Evolutionary conservation across 2,888 invertebrate genomes (phyloP), one percentile per base, ranked within the genome.

Genomic region (Hofmannophila pseudospretella): DNA sequence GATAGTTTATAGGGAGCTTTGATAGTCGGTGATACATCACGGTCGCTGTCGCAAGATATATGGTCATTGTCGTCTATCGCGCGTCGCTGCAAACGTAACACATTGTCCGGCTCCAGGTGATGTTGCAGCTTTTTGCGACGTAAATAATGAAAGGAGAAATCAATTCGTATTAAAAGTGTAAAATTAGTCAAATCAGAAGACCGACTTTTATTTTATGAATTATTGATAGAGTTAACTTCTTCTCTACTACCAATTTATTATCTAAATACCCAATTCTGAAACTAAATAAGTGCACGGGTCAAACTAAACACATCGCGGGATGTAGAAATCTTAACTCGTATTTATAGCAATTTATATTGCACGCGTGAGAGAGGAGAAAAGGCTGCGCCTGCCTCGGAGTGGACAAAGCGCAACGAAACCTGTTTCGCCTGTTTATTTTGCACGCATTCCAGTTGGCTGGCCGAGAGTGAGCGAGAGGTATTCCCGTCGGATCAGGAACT

Each of bases 401-500:
- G 69, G 64, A 69, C 72, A 67, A 72, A 70, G 78, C 71, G 66
- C 66, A 63, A 67, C 72, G 68, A 58, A 79, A 84, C 86, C 73
- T 70, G 86, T 84, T 64, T 56, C 46, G 70, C 82, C 77, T 71
- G 85, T 85, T 85, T 86, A 84, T 85, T 85, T 85, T 84, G 84
- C 86, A 84, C 77, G 72, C 82, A 85, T 86, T 85, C 85, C 81
- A 66, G 72, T 49, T 68, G 70, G 66, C 65, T 57, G 51, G 64
- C 60, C 71, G 69, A 74, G 79, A 78, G 69, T 65, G 72, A 70
- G 73, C 70, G 74, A 71, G 72, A 70, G 58, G 67, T 72, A 70
- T 74, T 76, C 80, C 79, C 65, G 64, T 62, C 67, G 58, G 57
- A 68, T 68, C 72, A 71, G 77, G 78, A 76, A 72, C 73, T 68